Evolutionary conservation across 2,113 vertebrate species (phyloP), one percentile per base, ranked within the genome.

Genomic region (Holacanthus passer): DNA sequence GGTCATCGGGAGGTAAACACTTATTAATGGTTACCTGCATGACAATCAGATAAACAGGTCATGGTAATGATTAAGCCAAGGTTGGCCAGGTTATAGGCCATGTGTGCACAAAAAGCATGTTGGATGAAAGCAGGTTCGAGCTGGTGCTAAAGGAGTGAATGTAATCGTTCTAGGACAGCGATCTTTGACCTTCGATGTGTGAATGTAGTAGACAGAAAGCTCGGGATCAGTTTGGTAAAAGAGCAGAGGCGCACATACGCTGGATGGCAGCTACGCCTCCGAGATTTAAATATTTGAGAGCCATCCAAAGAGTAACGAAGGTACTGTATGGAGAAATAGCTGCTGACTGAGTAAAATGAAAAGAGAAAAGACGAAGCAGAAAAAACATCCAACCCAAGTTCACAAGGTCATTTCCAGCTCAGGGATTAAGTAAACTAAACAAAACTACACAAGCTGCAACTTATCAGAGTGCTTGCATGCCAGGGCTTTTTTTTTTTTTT

Each of bases 1-100:
- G 97, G 97, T 98, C 98, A 97, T 96, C 95, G 93, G 94, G 95
- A 96, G 96, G 96, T 96, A 98, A 99, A 99, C 96, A 98, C 95
- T 95, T 97, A 99, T 99, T 99, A 99, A 99, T 99, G 97, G 96
- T 98, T 99, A 98, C 97, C 97, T 92, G 95, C 96, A 94, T 96
- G 96, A 96, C 95, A 96, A 95, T 95, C 95, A 97, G 97, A 97
- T 96, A 97, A 97, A 96, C 96, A 93, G 96, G 96, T 96, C 96
- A 95, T 85, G 95, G 97, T 98, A 99, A 99, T 99, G 96, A 99
- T 99, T 99, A 98, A 99, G 95, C 95, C 82, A 77, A 85, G 92
- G 93, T 93, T 92, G 93, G 93, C 89, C 88, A 85, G 93, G 93
- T 93, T 95, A 93, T 83, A 92, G 94, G 90, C 92, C 91, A 92